Evolutionary conservation across 1,140 invertebrate species (phyloP).

Genomic region (Gryon sp.): DNA sequence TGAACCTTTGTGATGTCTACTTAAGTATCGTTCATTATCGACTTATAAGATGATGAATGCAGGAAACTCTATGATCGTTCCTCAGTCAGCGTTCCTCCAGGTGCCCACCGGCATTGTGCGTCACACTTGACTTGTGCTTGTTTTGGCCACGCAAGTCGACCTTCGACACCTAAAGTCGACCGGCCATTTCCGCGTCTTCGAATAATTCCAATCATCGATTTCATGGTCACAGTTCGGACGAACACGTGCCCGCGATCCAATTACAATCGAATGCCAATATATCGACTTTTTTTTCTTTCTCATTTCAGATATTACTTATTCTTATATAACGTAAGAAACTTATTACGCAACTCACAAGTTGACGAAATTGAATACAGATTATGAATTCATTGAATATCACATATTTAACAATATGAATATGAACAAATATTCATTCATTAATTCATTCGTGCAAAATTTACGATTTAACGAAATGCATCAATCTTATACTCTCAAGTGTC

Average conservation of each 20-base stretch:
- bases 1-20: constrained; percentile 52
- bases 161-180: constrained; percentile 62
- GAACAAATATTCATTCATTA: too few species aligned
- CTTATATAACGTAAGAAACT: not conserved
- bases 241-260: not conserved
- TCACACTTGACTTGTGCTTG: constrained; percentile 44
- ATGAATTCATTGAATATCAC: constrained; percentile 44
- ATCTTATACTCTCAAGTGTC: too few species aligned
- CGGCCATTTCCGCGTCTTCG: constrained; percentile 5
- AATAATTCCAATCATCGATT: not conserved
- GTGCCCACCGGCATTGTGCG: constrained; percentile 66
- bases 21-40: constrained; percentile 72
- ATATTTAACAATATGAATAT: too few species aligned
- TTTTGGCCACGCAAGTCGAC: constrained; percentile 31
- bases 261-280: not conserved
- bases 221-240: not conserved
- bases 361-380: constrained; percentile 25
- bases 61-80: constrained; percentile 70
- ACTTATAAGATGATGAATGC: constrained; percentile 71
- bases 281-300: not conserved
- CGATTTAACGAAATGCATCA: constrained; percentile 6
- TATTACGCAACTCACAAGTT: constrained; percentile 29
- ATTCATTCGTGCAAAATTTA: constrained; percentile 8
- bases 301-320: not conserved
- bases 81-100: constrained; percentile 72